Evolutionary conservation across 2,113 vertebrate species (phyloP).

Genomic region (Oreochromis spilurus): DNA sequence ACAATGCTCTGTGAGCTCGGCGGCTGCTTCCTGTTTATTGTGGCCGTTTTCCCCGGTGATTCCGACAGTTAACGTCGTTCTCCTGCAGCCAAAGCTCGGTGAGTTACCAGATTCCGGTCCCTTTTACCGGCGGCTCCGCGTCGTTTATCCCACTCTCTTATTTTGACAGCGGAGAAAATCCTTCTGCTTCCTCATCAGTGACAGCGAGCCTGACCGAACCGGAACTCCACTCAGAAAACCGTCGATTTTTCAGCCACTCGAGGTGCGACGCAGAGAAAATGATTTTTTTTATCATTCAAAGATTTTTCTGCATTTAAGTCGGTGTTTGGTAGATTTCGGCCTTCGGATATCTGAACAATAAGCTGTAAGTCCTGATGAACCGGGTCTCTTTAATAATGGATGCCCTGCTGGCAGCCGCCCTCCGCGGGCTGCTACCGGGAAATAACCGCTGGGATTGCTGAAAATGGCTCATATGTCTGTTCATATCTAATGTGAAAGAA

Average conservation of each 20-base stretch:
- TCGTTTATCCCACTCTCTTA: neutral
- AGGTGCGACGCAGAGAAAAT: fast-evolving
- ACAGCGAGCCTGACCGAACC: constrained; percentile 4
- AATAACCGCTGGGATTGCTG: neutral
- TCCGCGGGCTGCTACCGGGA: neutral
- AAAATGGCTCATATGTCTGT: neutral
- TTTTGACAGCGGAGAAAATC: constrained; percentile 5
- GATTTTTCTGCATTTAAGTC: fast-evolving
- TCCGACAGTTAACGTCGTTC: neutral
- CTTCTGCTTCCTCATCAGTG: constrained; percentile 39
- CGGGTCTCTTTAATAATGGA: neutral
- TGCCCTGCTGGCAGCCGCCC: constrained; percentile 8
- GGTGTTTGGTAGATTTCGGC: neutral
- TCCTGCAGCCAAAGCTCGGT: constrained; percentile 17
- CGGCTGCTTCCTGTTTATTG: constrained; percentile 73
- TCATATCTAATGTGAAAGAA: fast-evolving
- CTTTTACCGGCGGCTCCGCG: fast-evolving
- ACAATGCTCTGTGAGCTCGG: constrained; percentile 67
- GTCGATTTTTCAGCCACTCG: neutral
- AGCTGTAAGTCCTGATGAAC: neutral
- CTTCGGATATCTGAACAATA: fast-evolving
- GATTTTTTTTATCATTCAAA: fast-evolving
- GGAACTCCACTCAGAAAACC: neutral
- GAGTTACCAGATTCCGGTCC: constrained; percentile 9
- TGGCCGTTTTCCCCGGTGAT: constrained; percentile 53